These are phyloP conservation scores for Toxotes chatareus DNA, from an alignment of 2,113 vertebrate genomes.

Conservation along the genomic window DNA sequence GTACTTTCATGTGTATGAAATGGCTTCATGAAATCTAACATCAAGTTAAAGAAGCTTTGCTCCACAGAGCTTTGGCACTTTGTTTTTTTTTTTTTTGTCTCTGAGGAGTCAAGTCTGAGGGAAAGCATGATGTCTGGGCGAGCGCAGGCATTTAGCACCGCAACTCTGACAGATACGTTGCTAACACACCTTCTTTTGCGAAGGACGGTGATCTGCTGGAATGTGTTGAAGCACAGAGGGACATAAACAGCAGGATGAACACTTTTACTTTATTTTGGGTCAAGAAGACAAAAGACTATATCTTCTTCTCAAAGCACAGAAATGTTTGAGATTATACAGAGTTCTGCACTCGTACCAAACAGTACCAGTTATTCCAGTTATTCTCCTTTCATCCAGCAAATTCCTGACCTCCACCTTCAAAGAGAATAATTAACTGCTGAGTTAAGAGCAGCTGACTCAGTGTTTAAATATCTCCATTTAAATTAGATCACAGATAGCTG, in stretches of 20 bases:
- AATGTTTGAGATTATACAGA: neutral
- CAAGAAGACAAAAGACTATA: constrained; percentile 24
- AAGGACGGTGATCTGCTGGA: constrained; percentile 16
- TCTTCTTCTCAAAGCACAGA: constrained; percentile 6
- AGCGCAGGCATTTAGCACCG: constrained; percentile 17
- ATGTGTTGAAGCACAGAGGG: constrained; percentile 18
- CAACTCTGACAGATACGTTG: constrained; percentile 48
- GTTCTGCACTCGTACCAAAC: neutral
- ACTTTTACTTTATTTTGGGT: neutral
- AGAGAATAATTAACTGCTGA: constrained; percentile 51
- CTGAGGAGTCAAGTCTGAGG: constrained; percentile 39
- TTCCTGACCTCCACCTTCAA: constrained; percentile 54
- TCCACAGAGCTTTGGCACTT: constrained; percentile 21
- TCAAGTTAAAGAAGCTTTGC: constrained; percentile 5
- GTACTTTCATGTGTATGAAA: constrained; percentile 33
- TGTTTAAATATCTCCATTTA: constrained; percentile 35
- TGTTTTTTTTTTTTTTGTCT: constrained; percentile 29
- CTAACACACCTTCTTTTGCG: constrained; percentile 46
- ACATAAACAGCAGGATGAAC: neutral
- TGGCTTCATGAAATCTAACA: constrained; percentile 29
- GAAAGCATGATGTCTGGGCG: constrained; percentile 18
- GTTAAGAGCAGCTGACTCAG: constrained; percentile 28
- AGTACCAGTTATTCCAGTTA: constrained; percentile 15
- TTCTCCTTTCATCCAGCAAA: constrained; percentile 37
- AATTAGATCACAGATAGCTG: neutral